Conservation (phyloP, 2,797 vertebrate genomes). For the Lagorchestes hirsutus region DNA sequence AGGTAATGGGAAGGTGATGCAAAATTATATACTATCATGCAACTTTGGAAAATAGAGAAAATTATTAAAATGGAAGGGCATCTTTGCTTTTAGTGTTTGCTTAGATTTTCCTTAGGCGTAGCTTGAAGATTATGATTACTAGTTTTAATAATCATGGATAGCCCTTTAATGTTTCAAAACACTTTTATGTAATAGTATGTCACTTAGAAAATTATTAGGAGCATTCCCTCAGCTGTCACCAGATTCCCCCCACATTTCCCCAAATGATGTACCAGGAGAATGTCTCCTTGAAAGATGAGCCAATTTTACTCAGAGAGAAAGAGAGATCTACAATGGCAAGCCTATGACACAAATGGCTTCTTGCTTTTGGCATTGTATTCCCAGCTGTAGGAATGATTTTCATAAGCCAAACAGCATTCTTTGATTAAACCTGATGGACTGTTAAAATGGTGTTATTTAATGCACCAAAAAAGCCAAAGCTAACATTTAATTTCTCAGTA, state of each 20-base stretch:
- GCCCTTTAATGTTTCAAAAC: not conserved
- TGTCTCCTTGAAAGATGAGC: not conserved
- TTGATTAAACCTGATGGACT: not conserved
- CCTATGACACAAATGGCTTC: not conserved
- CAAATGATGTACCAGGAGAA: not conserved
- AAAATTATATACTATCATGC: not conserved
- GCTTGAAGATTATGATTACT: slow-evolving; percentile 14
- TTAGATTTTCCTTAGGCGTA: slow-evolving; percentile 1
- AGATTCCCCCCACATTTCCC: not conserved
- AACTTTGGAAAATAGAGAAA: not conserved
- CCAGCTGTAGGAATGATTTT: not conserved
- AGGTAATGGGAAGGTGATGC: not conserved
- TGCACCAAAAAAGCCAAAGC: not conserved
- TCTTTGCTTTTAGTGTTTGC: not conserved
- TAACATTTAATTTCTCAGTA: not conserved
- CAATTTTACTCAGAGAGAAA: not conserved
- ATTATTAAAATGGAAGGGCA: not conserved
- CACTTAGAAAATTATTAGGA: not conserved
- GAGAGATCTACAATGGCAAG: not conserved
- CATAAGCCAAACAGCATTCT: not conserved
- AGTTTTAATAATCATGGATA: not conserved
- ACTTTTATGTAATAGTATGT: not conserved
- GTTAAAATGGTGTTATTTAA: slow-evolving; percentile 17
- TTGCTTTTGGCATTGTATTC: not conserved
- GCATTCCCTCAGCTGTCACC: not conserved